phyloP scores from a whole-genome alignment of 2,797 vertebrate genomes.

The Hylomyscus alleni region DNA sequence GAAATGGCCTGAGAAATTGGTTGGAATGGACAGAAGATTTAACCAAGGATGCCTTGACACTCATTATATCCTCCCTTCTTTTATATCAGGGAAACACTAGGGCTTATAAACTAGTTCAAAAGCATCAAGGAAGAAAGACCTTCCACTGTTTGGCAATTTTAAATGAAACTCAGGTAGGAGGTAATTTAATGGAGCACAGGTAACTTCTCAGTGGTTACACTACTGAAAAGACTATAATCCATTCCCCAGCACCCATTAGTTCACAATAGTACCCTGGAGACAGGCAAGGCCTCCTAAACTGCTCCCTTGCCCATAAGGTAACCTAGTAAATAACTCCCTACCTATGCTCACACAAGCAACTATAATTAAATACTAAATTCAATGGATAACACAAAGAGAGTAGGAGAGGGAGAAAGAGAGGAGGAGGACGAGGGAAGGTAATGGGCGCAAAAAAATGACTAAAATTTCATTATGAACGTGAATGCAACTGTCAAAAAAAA shows the following conservation, averaged over 20 bases:
- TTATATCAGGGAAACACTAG: not conserved
- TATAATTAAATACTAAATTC: not conserved
- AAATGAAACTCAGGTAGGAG: not conserved
- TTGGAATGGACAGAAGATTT: not conserved
- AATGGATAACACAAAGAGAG: not conserved
- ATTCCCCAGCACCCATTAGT: not conserved
- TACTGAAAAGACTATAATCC: not conserved
- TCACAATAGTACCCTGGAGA: not conserved
- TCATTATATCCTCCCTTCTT: not conserved
- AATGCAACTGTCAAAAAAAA: not conserved
- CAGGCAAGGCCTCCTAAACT: fast-evolving
- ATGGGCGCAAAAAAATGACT: not conserved
- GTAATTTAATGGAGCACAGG: not conserved
- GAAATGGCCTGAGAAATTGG: not conserved
- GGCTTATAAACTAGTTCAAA: not conserved
- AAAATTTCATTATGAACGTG: not conserved
- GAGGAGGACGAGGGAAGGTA: not conserved
- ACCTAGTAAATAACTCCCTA: not conserved
- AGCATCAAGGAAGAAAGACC: not conserved
- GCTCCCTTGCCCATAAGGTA: not conserved
- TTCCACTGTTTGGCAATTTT: not conserved
- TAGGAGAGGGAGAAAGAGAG: not conserved
- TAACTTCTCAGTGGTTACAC: not conserved
- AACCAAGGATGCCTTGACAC: not conserved
- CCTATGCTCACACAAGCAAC: not conserved